Conservation (phyloP, 92 coral and sea anemone genomes). For the Palythoa grandiflora region DNA sequence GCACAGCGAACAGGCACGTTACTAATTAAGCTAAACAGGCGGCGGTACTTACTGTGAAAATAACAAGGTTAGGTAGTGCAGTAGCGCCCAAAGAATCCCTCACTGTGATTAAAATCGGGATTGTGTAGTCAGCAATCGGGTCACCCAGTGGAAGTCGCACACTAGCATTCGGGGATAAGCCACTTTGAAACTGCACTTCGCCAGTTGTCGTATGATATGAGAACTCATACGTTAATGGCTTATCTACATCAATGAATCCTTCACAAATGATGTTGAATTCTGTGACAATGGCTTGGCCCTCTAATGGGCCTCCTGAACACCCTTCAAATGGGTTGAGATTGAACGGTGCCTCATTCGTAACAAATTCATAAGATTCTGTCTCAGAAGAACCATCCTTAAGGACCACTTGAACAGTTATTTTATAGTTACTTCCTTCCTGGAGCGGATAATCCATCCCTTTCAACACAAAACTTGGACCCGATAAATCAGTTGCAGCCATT, state of each 20-base stretch:
- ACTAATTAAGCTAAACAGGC: too few species aligned
- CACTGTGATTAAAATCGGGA: conserved; percentile 39
- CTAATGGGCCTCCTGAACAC: conserved; percentile 53
- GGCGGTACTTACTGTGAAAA: too few species aligned
- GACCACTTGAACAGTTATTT: conserved; percentile 44
- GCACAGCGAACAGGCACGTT: too few species aligned
- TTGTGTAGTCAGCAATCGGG: conserved; percentile 57
- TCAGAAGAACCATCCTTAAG: conserved; percentile 55
- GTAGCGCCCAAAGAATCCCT: too few species aligned
- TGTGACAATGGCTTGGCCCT: conserved; percentile 75
- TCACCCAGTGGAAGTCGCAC: conserved; percentile 85
- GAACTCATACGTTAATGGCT: conserved; percentile 78
- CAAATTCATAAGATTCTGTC: conserved; percentile 55
- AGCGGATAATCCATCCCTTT: conserved; percentile 41
- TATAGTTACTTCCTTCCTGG: conserved; percentile 44
- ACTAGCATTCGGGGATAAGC: conserved; percentile 56
- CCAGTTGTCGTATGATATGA: conserved; percentile 84
- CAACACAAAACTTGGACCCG: conserved; percentile 72
- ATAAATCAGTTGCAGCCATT: conserved; percentile 65
- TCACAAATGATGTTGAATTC: conserved; percentile 64
- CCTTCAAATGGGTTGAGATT: conserved; percentile 23
- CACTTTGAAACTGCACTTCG: conserved; percentile 70
- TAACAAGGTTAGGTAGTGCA: too few species aligned
- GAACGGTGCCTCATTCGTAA: conserved; percentile 70
- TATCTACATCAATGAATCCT: conserved; percentile 71